Conservation (phyloP, 2,113 vertebrate genomes). For the Rhea pennata region DNA sequence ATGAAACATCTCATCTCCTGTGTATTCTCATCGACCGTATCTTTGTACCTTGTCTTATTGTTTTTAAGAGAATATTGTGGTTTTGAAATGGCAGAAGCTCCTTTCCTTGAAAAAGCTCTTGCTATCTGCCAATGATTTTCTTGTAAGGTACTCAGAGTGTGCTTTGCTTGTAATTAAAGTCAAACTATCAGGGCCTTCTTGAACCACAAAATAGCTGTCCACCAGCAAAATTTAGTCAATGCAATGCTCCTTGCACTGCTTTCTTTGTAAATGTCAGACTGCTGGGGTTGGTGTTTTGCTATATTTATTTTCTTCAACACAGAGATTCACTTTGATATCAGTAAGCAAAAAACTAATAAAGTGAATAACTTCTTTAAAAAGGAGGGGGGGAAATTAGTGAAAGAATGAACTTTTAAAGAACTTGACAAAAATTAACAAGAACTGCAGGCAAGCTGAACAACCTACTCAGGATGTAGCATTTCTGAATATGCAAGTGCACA, state of each 20-base stretch:
- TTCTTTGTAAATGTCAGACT: background rate
- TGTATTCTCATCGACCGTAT: constrained; percentile 9
- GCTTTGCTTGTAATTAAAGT: background rate
- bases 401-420: constrained; percentile 15
- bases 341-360: background rate
- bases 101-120: background rate
- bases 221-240: background rate
- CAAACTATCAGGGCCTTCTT: background rate
- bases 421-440: constrained; percentile 1
- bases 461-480: background rate
- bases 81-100: background rate
- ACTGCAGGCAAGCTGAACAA: background rate
- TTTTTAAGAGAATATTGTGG: constrained; percentile 10
- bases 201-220: background rate
- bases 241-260: background rate
- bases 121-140: background rate
- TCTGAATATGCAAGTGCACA: background rate
- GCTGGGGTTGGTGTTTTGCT: background rate
- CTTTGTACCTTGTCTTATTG: background rate
- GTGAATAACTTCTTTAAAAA: constrained; percentile 13
- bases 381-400: background rate
- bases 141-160: background rate
- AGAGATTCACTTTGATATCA: background rate
- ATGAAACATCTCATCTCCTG: constrained; percentile 32
- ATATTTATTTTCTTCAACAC: background rate